Evolutionary conservation across 2,797 vertebrate genomes (phyloP), one percentile per base, ranked within the genome.

Genomic region (Pangasius larnaudii): DNA sequence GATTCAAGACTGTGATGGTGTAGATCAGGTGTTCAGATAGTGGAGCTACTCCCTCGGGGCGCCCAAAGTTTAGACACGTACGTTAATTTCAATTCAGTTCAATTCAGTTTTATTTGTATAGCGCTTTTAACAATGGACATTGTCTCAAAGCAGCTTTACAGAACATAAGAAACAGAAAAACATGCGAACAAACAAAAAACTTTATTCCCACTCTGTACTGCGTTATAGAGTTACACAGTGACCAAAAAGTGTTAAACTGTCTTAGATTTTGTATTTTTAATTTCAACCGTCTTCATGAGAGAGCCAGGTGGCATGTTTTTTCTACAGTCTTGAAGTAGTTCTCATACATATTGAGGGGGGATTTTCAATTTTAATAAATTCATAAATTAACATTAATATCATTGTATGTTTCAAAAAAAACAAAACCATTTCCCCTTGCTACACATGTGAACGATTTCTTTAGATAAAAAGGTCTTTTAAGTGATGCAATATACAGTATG

Each of bases 11-110:
- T 1, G 2, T 46, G 10, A 19, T 61, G 74, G 81, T 78, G 86
- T 46, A 56, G 80, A 86, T 89, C 42, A 88, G 85, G 33, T 86
- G 16, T 59, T 89, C 18, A 42, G 42, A 58, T 75, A 83, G 81
- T 78, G 72, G 49, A 56, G 65, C 19, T 71, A 85, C 51, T 85
- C 49, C 11, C 30, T 39, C 49, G 4, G 83, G 83, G 65, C 4
- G 11, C 11, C 33, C 53, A 51, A 67, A 19, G 42, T 69, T 83
- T 65, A 83, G 39, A 69, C 46, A 69, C 8, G 4, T 49, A 83
- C 13, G 67, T 36, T 36, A 36, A 36, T 36, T 36, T 36, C 33
- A 36, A 2, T 36, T 36, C 33, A 36, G 33, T 36, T 36, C 33
- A 36, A 36, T 36, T 36, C 33, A 36, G 33, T 36, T 36, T 36